Evolutionary conservation across 2,797 vertebrate species (phyloP).

Genomic region (Calcarius lapponicus): DNA sequence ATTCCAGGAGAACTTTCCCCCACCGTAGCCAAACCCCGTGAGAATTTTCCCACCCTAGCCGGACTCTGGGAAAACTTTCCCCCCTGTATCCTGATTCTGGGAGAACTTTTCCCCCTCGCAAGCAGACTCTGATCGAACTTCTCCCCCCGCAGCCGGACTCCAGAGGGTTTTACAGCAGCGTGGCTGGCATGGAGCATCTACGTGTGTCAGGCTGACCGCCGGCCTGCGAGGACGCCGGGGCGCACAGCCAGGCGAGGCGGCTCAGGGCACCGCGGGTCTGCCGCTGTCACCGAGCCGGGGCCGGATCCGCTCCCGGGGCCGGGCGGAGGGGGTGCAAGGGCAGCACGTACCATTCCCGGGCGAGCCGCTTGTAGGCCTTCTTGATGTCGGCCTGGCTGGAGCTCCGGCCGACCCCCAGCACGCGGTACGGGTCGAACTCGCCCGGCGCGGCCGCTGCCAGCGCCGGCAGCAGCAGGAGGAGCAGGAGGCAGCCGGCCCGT

Average conservation of each 20-base stretch:
- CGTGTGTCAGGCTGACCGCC: not conserved
- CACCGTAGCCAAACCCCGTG: not conserved
- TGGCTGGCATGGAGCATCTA: not conserved
- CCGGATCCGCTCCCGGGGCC: not conserved
- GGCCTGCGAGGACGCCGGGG: not conserved
- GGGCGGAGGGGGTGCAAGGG: not conserved
- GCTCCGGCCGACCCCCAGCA: constrained; percentile 79
- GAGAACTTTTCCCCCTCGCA: not conserved
- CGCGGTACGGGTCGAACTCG: constrained; percentile 84
- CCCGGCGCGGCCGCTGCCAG: not conserved
- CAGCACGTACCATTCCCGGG: constrained; percentile 79
- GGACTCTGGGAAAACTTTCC: not conserved
- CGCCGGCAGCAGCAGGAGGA: not conserved
- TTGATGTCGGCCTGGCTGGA: constrained; percentile 87
- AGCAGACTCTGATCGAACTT: not conserved
- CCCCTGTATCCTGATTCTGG: not conserved
- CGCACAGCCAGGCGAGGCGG: not conserved
- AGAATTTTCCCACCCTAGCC: not conserved
- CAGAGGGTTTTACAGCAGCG: not conserved
- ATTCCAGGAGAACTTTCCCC: not conserved
- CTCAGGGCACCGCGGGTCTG: not conserved
- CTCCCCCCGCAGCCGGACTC: not conserved
- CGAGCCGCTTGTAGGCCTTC: constrained; percentile 88
- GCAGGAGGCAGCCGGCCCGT: not conserved
- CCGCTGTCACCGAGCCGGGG: not conserved